These are phyloP conservation scores for Papio anubis DNA, from an alignment of 2,113 vertebrate species.

Conservation along the genomic window DNA sequence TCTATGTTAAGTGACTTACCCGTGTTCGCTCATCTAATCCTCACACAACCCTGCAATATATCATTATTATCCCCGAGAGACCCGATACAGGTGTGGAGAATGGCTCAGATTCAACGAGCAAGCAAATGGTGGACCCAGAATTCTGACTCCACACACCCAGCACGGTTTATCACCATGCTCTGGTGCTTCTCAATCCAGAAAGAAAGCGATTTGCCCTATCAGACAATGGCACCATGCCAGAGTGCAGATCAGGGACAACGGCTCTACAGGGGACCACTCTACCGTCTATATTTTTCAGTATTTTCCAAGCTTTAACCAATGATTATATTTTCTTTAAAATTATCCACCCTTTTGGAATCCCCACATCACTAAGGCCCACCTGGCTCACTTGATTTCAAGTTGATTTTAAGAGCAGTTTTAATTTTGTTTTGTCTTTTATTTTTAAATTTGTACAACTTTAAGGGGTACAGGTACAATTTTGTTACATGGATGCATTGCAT, in stretches of 20 bases:
- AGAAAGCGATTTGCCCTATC: no score
- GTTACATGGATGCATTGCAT: background rate
- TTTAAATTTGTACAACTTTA: background rate
- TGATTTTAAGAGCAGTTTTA: background rate
- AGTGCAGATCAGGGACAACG: background rate
- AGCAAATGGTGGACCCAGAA: background rate
- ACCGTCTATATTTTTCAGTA: background rate
- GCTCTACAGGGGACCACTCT: background rate
- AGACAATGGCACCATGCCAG: background rate
- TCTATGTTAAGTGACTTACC: background rate
- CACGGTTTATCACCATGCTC: fast-evolving
- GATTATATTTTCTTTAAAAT: background rate
- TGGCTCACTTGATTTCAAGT: background rate
- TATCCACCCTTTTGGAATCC: background rate
- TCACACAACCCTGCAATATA: fast-evolving
- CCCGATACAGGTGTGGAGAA: background rate
- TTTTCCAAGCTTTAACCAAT: background rate
- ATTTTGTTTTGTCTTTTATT: background rate
- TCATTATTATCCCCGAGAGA: background rate
- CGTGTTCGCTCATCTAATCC: background rate
- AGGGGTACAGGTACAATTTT: background rate
- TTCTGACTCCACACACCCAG: background rate
- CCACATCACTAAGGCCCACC: background rate
- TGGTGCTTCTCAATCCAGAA: background rate
- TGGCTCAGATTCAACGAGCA: background rate